Evolutionary conservation across 1,140 invertebrate genomes (phyloP).

Genomic region (Diorhabda sublineata): DNA sequence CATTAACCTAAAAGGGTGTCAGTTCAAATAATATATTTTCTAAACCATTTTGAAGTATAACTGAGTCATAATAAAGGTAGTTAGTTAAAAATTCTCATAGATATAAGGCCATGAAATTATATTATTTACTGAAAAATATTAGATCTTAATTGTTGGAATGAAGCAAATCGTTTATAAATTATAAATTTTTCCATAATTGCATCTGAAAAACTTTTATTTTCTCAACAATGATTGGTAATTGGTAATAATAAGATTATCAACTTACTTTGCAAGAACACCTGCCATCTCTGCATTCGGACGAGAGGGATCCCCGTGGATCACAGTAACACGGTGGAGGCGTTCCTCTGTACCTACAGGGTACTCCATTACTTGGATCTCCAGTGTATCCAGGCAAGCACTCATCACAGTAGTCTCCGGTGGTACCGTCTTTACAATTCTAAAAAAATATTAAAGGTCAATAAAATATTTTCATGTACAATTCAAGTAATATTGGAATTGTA

Average conservation of each 20-base stretch:
- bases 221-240: too few species aligned
- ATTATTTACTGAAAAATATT: too few species aligned
- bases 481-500: constrained; percentile 6
- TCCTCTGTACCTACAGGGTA: constrained; percentile 46
- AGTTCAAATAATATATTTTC: neutral
- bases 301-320: constrained; percentile 57
- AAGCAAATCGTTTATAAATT: too few species aligned
- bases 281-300: constrained; percentile 50
- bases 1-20: constrained; percentile 60
- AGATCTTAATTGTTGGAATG: too few species aligned
- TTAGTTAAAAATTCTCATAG: too few species aligned
- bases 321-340: constrained; percentile 52
- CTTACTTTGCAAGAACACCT: constrained; percentile 66
- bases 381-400: constrained; percentile 72
- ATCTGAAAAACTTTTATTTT: too few species aligned
- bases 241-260: neutral
- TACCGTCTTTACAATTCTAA: constrained; percentile 83
- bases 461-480: neutral
- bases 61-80: too few species aligned
- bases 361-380: constrained; percentile 55
- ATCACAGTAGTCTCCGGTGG: constrained; percentile 81
- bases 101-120: too few species aligned
- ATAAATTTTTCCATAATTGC: too few species aligned
- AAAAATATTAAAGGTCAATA: constrained; percentile 34
- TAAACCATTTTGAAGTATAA: too few species aligned